Percentiles rank a stretch among this genome's conserved stretches.
Conservation (phyloP, 2,113 vertebrate species). For the Lampris megalopsis region DNA sequence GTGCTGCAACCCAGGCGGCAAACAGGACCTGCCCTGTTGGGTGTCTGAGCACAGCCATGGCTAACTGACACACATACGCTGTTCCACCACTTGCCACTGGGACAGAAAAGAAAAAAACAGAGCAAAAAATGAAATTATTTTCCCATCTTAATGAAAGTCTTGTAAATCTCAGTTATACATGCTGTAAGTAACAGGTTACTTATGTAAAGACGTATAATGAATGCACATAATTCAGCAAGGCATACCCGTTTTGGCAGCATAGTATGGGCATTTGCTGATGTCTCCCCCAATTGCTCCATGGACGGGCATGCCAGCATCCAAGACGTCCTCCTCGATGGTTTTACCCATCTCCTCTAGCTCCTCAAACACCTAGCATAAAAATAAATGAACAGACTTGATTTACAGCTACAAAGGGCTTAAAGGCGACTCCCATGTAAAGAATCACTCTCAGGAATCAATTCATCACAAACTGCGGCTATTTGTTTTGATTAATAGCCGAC, state of each 20-base stretch:
- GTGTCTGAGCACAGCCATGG: conserved; percentile 80
- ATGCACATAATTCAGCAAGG: neutral
- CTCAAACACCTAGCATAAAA: conserved; percentile 87
- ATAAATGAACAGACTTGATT: neutral
- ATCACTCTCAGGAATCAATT: no score
- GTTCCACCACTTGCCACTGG: conserved; percentile 79
- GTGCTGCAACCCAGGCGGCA: conserved; percentile 84
- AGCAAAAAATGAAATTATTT: neutral
- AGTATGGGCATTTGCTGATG: conserved; percentile 92
- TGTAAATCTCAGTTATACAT: neutral
- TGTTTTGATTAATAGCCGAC: no score
- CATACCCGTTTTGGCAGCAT: conserved; percentile 85
- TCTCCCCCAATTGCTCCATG: conserved; percentile 89
- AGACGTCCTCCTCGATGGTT: conserved; percentile 81
- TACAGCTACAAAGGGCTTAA: neutral
- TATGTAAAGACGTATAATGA: neutral
- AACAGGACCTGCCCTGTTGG: conserved; percentile 88
- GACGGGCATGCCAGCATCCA: conserved; percentile 80
- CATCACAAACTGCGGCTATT: no score
- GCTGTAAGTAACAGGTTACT: neutral
- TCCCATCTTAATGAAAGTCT: neutral
- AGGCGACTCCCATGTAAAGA: no score
- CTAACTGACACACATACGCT: conserved; percentile 77
- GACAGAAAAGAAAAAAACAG: conserved; percentile 16
- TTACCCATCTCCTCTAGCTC: conserved; percentile 91